Evolutionary conservation across 2,797 vertebrate species (phyloP), one percentile per base, ranked within the genome.

Genomic region (Hypotaenidia philippensis): DNA sequence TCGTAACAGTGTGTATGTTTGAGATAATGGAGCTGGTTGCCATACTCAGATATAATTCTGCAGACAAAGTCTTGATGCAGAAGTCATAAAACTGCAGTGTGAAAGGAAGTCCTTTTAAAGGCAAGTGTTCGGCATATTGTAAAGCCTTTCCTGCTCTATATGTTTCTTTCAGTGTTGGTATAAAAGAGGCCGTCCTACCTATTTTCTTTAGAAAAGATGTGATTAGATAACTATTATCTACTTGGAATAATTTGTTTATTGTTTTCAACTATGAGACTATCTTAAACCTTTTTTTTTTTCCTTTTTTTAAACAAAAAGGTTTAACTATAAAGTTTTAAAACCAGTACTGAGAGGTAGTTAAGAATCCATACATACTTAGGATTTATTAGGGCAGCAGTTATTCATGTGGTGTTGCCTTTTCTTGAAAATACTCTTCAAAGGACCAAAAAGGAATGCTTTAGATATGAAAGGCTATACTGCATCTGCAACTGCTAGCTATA

Each of bases 111-210:
- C 63, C 85, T 95, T 97, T 74, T 79, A 60, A 95, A 85, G 45
- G 4, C 49, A 74, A 69, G 26, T 71, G 44, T 90, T 97, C 61
- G 47, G 77, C 72, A 53, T 90, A 72, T 88, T 92, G n/a, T 89
- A 41, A 92, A 92, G 59, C 80, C 77, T 93, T 96, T 87, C 40
- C 23, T 94, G 12, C 64, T 90, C 52, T 76, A 18, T 92, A 32
- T 78, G 57, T 82, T 97, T 96, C 81, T 96, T 97, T 97, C 69
- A 89, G 79, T 95, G 97, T 97, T 93, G 79, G 38, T 95, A 90
- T 96, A 83, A 96, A 96, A 95, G 81, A 95, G 86, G 60, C 57
- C 68, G 49, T 92, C 69, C n/a, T 96, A 90, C 64, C 29, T 21
- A 83, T 95, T 97, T 97, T 95, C 53, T 94, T 61, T 95, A 66